These are phyloP conservation scores for Ametastegia equiseti DNA, from an alignment of 2,888 invertebrate genomes.

Conservation along the genomic window DNA sequence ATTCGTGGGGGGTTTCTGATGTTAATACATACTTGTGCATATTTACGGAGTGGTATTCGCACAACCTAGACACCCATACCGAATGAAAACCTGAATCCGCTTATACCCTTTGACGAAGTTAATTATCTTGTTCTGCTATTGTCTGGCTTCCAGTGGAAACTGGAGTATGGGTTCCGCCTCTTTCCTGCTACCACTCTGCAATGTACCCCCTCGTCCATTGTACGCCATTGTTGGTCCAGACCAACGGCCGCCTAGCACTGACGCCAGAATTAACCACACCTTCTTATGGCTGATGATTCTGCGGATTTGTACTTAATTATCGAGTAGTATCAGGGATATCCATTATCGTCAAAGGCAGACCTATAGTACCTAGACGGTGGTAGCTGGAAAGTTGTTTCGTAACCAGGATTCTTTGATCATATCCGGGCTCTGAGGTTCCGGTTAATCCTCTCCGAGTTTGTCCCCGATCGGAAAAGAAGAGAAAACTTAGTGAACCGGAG, in stretches of 20 bases:
- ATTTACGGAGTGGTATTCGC: background rate
- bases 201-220: conserved; percentile 1
- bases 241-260: background rate
- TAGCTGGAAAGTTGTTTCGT: background rate
- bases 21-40: too few relatives aligned
- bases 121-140: conserved; percentile 42
- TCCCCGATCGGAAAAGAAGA: conserved; percentile 55
- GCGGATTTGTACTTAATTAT: too few relatives aligned
- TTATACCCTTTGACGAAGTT: conserved; percentile 39
- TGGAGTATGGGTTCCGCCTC: conserved; percentile 29
- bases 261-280: conserved; percentile 30
- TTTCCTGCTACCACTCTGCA: conserved; percentile 31
- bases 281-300: background rate
- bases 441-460: background rate
- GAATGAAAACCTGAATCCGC: background rate
- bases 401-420: background rate
- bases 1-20: background rate
- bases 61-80: background rate
- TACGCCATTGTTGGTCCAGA: conserved; percentile 21
- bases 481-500: background rate
- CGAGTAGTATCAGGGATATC: too few relatives aligned
- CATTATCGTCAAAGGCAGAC: too few relatives aligned
- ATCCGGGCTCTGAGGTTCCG: background rate
- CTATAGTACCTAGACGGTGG: too few relatives aligned
- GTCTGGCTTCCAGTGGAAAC: conserved; percentile 12